phyloP scores from a whole-genome alignment of 2,888 invertebrate species.

The Drosophila planitibia region DNA sequence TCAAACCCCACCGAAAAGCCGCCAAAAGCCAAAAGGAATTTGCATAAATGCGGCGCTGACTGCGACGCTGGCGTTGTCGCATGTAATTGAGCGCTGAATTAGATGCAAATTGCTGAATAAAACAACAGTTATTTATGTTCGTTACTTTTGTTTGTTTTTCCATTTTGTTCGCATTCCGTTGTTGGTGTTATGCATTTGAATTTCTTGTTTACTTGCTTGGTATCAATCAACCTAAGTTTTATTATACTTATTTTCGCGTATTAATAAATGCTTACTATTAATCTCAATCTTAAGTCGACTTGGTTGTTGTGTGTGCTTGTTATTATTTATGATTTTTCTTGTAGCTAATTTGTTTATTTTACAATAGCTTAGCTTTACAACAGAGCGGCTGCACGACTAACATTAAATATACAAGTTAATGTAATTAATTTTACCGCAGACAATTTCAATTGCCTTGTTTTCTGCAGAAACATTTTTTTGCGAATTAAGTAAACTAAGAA shows the following conservation, averaged over 20 bases:
- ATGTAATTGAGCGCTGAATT: conserved; percentile 73
- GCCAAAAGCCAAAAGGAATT: conserved; percentile 59
- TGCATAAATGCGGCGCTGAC: conserved; percentile 50
- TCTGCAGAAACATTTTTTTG: not conserved
- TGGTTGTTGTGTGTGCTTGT: conserved; percentile 22
- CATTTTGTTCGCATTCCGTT: conserved; percentile 47
- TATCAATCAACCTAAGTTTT: conserved; percentile 61
- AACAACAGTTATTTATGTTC: conserved; percentile 76
- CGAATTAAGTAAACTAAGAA: not conserved
- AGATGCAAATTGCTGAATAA: conserved; percentile 76
- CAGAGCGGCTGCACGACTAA: conserved; percentile 26
- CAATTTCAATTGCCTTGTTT: not conserved
- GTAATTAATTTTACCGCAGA: not conserved
- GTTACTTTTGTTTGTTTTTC: conserved; percentile 55
- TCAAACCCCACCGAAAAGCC: conserved; percentile 46
- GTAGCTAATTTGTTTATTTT: conserved; percentile 58
- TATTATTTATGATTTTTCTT: conserved; percentile 36
- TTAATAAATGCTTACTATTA: conserved; percentile 74
- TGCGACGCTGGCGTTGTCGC: conserved; percentile 32
- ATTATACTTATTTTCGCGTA: conserved; percentile 65
- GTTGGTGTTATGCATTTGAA: conserved; percentile 39
- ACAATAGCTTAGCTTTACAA: conserved; percentile 57
- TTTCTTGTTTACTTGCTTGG: conserved; percentile 22
- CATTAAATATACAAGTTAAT: not conserved
- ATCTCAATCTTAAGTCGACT: conserved; percentile 68